These are phyloP conservation scores for Chamaea fasciata DNA, from an alignment of 2,113 vertebrate species.

Conservation along the genomic window DNA sequence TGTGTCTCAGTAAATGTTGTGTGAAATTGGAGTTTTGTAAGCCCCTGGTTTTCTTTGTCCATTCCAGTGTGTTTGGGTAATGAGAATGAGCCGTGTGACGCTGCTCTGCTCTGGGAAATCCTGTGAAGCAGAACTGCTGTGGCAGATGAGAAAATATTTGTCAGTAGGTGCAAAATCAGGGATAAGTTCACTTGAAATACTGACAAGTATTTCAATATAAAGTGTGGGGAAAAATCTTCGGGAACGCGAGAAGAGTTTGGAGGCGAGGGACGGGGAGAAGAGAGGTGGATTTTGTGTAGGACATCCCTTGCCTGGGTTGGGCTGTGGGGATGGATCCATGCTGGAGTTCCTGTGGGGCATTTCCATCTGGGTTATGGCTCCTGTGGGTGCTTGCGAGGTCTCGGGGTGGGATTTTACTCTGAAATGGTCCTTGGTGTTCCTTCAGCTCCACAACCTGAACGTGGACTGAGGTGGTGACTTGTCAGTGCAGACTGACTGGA, in stretches of 20 bases:
- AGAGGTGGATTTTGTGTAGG: not conserved
- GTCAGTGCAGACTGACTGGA: not conserved
- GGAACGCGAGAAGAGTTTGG: not conserved
- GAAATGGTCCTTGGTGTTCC: rapidly evolving
- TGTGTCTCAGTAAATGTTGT: not conserved
- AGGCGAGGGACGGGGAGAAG: not conserved
- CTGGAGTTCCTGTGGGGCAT: rapidly evolving
- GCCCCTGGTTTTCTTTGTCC: not conserved
- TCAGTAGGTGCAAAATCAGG: not conserved
- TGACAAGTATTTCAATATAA: not conserved
- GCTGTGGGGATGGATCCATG: not conserved
- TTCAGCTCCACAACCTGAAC: not conserved
- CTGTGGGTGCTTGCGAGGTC: not conserved
- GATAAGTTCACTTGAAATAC: not conserved
- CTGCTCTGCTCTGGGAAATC: not conserved
- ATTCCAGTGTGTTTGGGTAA: not conserved
- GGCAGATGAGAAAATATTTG: not conserved
- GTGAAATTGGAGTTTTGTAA: not conserved
- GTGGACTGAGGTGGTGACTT: not conserved
- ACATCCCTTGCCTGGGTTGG: not conserved
- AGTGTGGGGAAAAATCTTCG: not conserved
- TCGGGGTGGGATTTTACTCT: not conserved
- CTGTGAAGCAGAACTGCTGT: not conserved
- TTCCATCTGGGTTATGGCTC: not conserved
- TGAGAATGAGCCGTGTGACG: not conserved